Base-by-base conservation (phyloP, 2,113 vertebrate genomes). In the Uropsilus gracilis region DNA sequence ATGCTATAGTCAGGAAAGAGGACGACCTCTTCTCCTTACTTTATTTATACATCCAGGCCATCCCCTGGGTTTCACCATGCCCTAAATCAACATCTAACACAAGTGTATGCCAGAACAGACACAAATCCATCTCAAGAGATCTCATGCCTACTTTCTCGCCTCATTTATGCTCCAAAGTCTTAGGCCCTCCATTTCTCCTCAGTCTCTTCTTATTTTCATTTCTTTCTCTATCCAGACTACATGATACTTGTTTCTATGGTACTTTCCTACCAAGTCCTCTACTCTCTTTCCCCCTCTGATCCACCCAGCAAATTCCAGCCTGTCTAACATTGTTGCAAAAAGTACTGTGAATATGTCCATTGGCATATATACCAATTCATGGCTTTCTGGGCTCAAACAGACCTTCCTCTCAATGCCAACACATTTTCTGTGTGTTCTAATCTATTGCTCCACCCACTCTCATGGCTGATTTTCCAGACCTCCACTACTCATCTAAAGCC, bases 1-100 rank as follows among this genome's bases (percentile, higher is more conserved):
- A 37, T 48, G 14, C 77, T 37, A 66, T 7, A 55, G 76, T 39
- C 8, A 68, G 16, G 37, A 72, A 61, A 88, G 28, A 46, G 34
- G 46, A 4, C 86, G 50, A 55, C 20, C 32, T 42, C 32, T 73
- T 48, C 14, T 61, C 55, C 53, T 83, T 30, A 28, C 42, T 81
- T 46, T 64, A 50, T 28, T 66, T 72, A 88, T 26, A 30, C 76
- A 46, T 82, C 81, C 53, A 94, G 20, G 50, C 44, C 32, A 50
- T 53, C 32, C 17, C 30, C 48, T 83, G 48, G 61, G 72, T 59
- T 46, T 71, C 53, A 78, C 9, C 46, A 71, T 11, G 59, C 89
- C 37, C n/a, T 42, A 77, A 72, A 95, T 63, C 30, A 84, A 46
- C 30, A 63, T 76, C 76, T 84, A 95, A 83, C 26, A 72, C 46